Percentiles rank a stretch among this genome's conserved stretches.
phyloP scores from a whole-genome alignment of 2,888 invertebrate species.

The Tipula unca region DNA sequence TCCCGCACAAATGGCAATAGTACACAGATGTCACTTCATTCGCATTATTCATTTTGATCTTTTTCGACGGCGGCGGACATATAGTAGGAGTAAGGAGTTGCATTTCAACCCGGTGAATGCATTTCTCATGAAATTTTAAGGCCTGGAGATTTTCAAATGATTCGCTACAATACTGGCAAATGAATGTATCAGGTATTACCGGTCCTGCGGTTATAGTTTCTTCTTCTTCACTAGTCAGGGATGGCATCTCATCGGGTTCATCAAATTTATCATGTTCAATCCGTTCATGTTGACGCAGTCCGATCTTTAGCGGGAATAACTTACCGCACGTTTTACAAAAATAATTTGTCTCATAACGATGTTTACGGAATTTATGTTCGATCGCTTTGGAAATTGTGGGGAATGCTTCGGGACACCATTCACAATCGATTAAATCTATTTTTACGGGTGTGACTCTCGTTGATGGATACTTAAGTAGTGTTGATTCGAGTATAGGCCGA shows the following conservation, averaged over 20 bases:
- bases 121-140: constrained; percentile 23
- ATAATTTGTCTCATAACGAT: constrained; percentile 54
- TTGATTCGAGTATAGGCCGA: constrained; percentile 31
- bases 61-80: constrained; percentile 47
- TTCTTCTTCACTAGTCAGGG: background rate
- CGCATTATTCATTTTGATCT: constrained; percentile 46
- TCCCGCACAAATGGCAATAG: constrained; percentile 53
- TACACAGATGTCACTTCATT: constrained; percentile 45
- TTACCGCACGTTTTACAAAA: constrained; percentile 60
- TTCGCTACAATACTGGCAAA: constrained; percentile 22
- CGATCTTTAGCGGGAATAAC: constrained; percentile 56
- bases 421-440: constrained; percentile 45
- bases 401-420: constrained; percentile 51
- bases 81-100: constrained; percentile 41
- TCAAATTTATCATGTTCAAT: constrained; percentile 26
- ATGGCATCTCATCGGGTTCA: background rate
- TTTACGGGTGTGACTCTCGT: constrained; percentile 34
- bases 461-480: constrained; percentile 31
- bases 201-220: background rate
- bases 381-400: constrained; percentile 54
- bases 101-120: constrained; percentile 25
- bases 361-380: constrained; percentile 57
- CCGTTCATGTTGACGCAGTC: constrained; percentile 23
- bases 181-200: background rate
- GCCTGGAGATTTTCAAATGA: constrained; percentile 23